A percentile compares a stretch with the other conserved stretches of the same genome.
phyloP scores from a whole-genome alignment of 1,140 invertebrate genomes.

The Anastrepha obliqua region DNA sequence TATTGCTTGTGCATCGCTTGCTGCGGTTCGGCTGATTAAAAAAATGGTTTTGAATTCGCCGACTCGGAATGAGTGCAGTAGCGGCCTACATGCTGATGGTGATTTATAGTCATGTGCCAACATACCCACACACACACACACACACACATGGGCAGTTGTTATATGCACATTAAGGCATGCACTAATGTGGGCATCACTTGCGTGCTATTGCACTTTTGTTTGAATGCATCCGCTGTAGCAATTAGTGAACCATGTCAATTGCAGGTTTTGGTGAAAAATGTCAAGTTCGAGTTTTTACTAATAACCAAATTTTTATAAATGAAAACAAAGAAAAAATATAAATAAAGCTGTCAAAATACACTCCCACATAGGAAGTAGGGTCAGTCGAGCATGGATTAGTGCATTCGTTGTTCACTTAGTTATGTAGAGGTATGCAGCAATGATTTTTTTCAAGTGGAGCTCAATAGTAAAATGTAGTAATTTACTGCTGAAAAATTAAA shows the following conservation, averaged over 20 bases:
- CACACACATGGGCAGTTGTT: neutral
- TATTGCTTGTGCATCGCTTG: neutral
- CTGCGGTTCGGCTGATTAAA: conserved; percentile 2
- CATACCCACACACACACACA: neutral
- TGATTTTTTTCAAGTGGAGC: too few species aligned
- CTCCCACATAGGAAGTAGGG: neutral
- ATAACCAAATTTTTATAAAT: neutral
- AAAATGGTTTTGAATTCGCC: conserved; percentile 4
- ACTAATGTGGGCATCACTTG: neutral
- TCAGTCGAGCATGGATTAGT: neutral
- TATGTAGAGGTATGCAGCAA: too few species aligned
- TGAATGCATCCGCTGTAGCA: conserved; percentile 28
- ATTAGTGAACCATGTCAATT: conserved; percentile 44
- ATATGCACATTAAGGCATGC: neutral
- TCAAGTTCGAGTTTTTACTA: conserved; percentile 7
- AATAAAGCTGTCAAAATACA: neutral
- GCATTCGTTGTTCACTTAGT: too few species aligned
- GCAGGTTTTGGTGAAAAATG: neutral
- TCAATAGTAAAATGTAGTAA: too few species aligned
- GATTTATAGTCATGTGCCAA: neutral
- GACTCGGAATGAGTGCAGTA: neutral
- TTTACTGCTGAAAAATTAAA: too few species aligned
- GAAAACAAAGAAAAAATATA: neutral
- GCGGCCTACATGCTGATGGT: conserved; percentile 30
- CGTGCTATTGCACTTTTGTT: conserved; percentile 2